Percentiles rank a stretch among this genome's conserved stretches.
Conservation (phyloP, 2,113 vertebrate species). For the Megalops atlanticus region DNA sequence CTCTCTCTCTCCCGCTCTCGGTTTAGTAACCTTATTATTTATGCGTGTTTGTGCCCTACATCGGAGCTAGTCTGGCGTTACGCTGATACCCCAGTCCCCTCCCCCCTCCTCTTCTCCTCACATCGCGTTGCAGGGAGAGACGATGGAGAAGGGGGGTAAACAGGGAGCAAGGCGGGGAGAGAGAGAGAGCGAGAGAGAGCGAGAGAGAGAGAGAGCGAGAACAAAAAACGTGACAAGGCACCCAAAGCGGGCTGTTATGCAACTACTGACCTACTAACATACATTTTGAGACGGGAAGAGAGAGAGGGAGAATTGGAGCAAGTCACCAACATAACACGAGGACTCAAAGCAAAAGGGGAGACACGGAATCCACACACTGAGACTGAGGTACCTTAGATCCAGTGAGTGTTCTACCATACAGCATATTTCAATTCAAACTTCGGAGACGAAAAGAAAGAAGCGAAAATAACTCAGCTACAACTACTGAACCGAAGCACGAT, state of each 20-base stretch:
- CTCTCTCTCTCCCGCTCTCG: conserved; percentile 27
- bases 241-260: conserved; percentile 77
- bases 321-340: conserved; percentile 63
- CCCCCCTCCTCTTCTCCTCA: conserved; percentile 33
- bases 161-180: conserved; percentile 13
- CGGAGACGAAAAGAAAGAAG: conserved; percentile 20
- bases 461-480: neutral
- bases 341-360: conserved; percentile 55
- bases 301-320: conserved; percentile 58
- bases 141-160: conserved; percentile 36
- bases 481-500: conserved; percentile 13
- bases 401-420: conserved; percentile 32
- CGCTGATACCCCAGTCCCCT: conserved; percentile 38
- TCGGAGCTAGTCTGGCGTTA: conserved; percentile 45
- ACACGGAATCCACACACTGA: conserved; percentile 50
- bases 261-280: conserved; percentile 84
- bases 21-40: conserved; percentile 52
- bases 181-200: conserved; percentile 38
- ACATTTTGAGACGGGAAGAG: conserved; percentile 67
- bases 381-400: conserved; percentile 44
- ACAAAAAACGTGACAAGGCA: conserved; percentile 74
- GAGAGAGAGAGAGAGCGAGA: conserved; percentile 48
- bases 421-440: conserved; percentile 24
- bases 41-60: conserved; percentile 40
- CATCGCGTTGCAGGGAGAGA: conserved; percentile 50